phyloP scores from a whole-genome alignment of 2,113 vertebrate genomes.

The Pyrgilauda ruficollis region DNA sequence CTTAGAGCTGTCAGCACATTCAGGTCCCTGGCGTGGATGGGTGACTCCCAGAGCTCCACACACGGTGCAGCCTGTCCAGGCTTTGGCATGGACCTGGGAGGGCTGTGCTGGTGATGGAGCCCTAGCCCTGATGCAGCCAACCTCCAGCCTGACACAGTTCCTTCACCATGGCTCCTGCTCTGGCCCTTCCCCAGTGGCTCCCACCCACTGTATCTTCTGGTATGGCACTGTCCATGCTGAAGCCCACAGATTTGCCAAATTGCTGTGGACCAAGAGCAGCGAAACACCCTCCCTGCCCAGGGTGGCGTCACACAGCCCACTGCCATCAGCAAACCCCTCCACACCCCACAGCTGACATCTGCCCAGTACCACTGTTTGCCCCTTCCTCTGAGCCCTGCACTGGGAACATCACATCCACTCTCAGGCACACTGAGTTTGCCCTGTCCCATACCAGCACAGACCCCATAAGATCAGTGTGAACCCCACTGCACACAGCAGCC shows the following conservation, averaged over 20 bases:
- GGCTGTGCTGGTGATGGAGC: not conserved
- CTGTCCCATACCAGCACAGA: not conserved
- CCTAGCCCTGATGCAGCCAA: not conserved
- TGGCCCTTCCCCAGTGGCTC: not conserved
- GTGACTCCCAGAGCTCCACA: not conserved
- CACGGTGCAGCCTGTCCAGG: not conserved
- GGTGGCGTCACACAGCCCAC: accelerated
- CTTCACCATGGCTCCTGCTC: not conserved
- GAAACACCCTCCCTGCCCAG: not conserved
- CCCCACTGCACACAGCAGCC: accelerated
- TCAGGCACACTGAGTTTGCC: not conserved
- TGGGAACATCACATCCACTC: accelerated
- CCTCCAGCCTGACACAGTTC: not conserved
- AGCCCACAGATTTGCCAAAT: not conserved
- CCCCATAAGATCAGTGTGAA: not conserved
- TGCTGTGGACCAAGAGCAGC: not conserved
- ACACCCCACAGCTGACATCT: accelerated
- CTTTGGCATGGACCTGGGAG: not conserved
- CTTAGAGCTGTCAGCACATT: not conserved
- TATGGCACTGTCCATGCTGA: accelerated
- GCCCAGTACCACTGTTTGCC: not conserved
- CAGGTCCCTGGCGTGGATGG: accelerated
- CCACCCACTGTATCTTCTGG: accelerated
- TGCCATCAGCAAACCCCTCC: not conserved
- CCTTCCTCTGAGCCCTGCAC: not conserved